Base-by-base conservation (phyloP, 30 jellyfish, hydroid and myxozoan species). In the Aurelia sp. region DNA sequence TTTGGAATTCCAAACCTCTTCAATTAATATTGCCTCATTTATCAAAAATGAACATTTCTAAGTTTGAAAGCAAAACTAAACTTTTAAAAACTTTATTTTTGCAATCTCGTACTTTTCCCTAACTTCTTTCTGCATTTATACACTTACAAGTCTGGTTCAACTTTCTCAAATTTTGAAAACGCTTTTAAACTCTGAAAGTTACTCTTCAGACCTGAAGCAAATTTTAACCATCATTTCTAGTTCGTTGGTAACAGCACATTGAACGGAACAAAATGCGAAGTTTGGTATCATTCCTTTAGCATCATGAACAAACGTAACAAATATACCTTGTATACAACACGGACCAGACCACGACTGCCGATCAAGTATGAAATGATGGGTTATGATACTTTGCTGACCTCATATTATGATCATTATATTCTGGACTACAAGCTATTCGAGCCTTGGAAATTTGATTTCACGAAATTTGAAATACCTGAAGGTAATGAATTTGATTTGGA, bases 351-450 rank as follows among this genome's bases (percentile, higher is more conserved):
- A 8, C 85, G 95, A 18, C 64, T 81, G 4, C 98, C 98, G 35
- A 12, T 92, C n/a, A 95, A 87, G n/a, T 92, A 92, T 53, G 98
- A 92, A 69, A 92, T 92, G 98, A 92, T 92, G 98, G 98, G 98
- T 33, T 92, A 92, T 62, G 98, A 92, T 63, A 92, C 98, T 13
- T 60, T 92, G 71, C 86, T 92, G 47, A 86, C 98, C 52, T 92
- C 98, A 13, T 92, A 92, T 74, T 92, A 92, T 62, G 98, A 92
- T 75, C 93, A 92, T 64, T 92, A 92, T 74, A 86, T 92, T 16
- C 67, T 92, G 85, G 91, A 79, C 66, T 92, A 92, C 75, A 64
- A 66, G 15, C 37, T 64, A 2, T 92, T 92, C 71, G 94, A 78
- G 78, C 96, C 87, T 19, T 86, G 96, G 98, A 86, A 86, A 27